A percentile compares a stretch with the other conserved stretches of the same genome.
phyloP scores from a whole-genome alignment of 2,113 vertebrate species.

The Callipepla squamata region DNA sequence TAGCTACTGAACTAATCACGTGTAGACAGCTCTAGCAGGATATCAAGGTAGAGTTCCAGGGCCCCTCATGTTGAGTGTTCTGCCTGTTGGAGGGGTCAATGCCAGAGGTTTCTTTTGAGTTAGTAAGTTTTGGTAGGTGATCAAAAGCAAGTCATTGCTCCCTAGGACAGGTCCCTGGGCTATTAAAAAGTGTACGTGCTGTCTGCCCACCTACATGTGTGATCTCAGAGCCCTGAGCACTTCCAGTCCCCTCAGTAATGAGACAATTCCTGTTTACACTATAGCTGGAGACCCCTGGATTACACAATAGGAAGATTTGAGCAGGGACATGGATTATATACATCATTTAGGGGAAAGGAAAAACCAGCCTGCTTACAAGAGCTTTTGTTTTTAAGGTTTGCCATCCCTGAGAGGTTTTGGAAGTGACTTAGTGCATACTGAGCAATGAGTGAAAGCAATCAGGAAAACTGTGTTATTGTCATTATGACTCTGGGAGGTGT shows the following conservation, averaged over 20 bases:
- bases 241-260: slow-evolving; percentile 38
- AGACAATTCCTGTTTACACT: slow-evolving; percentile 48
- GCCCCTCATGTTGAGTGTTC: neutral
- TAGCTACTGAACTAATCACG: neutral
- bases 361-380: neutral
- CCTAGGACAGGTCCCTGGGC: neutral
- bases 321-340: neutral
- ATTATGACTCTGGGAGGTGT: slow-evolving; percentile 10
- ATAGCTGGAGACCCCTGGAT: neutral
- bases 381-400: neutral
- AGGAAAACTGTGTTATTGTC: slow-evolving; percentile 32
- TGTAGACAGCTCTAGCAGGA: neutral
- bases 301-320: neutral
- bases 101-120: slow-evolving; percentile 12
- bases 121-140: neutral
- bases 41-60: neutral
- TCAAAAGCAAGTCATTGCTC: neutral
- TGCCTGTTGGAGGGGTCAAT: neutral
- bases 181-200: neutral
- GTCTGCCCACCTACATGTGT: slow-evolving; percentile 43
- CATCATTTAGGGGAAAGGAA: neutral
- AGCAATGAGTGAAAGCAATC: neutral
- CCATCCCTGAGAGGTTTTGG: neutral
- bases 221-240: slow-evolving; percentile 56
- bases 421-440: neutral